These are phyloP conservation scores for Mythimna albipuncta DNA, from an alignment of 2,888 invertebrate genomes.

Conservation along the genomic window DNA sequence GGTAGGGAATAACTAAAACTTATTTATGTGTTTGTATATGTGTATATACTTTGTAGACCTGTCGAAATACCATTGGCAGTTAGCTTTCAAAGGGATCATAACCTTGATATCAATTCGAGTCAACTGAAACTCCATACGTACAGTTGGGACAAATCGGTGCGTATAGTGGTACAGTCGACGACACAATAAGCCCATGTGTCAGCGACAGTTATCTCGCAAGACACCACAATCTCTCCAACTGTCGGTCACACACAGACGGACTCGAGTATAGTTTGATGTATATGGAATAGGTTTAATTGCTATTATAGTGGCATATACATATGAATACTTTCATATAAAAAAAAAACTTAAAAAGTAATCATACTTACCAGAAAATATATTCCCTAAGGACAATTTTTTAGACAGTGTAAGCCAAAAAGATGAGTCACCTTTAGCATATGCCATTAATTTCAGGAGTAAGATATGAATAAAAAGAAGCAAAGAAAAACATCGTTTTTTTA, in stretches of 20 bases:
- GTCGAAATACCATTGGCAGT: conserved; percentile 14
- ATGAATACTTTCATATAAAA: conserved; percentile 12
- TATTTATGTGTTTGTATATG: too few species aligned
- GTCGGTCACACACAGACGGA: conserved; percentile 61
- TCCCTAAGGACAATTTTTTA: too few species aligned
- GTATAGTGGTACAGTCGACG: conserved; percentile 50
- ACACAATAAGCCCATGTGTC: conserved; percentile 65
- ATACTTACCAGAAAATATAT: too few species aligned
- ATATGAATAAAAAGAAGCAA: too few species aligned
- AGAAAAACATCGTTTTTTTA: too few species aligned
- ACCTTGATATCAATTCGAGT: conserved; percentile 23
- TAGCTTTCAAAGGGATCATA: conserved; percentile 32
- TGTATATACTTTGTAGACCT: background rate
- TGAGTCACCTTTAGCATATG: background rate
- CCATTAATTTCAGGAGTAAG: background rate
- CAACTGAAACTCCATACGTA: conserved; percentile 19
- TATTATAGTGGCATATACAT: conserved; percentile 1
- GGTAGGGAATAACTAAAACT: too few species aligned
- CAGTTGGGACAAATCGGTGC: conserved; percentile 41
- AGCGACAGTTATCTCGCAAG: conserved; percentile 64
- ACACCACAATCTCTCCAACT: conserved; percentile 63
- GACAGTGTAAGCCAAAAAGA: too few species aligned
- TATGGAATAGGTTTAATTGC: conserved; percentile 23
- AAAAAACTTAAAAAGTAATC: background rate
- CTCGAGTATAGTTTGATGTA: conserved; percentile 42